These are phyloP conservation scores for Lophius americanus DNA, from an alignment of 2,797 vertebrate genomes.

Conservation along the genomic window DNA sequence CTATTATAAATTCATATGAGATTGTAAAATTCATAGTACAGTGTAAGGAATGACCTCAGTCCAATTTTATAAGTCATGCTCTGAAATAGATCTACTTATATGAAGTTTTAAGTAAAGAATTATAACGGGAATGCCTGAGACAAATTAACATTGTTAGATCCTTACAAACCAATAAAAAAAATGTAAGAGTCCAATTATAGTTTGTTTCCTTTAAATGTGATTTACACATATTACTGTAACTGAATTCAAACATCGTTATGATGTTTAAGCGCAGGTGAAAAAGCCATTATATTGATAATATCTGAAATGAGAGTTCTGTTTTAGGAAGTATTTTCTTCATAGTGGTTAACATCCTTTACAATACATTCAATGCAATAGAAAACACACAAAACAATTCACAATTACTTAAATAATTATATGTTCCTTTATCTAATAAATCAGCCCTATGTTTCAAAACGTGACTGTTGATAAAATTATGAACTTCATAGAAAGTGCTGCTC, in stretches of 20 bases:
- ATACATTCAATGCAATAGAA: conserved; percentile 54
- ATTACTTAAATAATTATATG: conserved; percentile 26
- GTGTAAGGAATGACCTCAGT: conserved; percentile 35
- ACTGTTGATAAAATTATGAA: conserved; percentile 14
- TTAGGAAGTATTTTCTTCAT: conserved; percentile 1
- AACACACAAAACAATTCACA: conserved; percentile 20
- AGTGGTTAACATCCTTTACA: conserved; percentile 22
- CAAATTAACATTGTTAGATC: conserved; percentile 27
- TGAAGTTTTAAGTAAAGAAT: conserved; percentile 21
- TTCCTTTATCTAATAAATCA: conserved; percentile 19
- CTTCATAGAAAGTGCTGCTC: not conserved
- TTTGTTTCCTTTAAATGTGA: not conserved
- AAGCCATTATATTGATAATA: conserved; percentile 13
- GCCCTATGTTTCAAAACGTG: conserved; percentile 20
- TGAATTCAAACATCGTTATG: conserved; percentile 9
- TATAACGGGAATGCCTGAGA: conserved; percentile 30
- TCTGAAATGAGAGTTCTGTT: conserved; percentile 9
- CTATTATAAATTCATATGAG: conserved; percentile 29
- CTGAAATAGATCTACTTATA: conserved; percentile 21
- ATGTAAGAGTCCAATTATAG: not conserved
- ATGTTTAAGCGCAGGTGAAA: conserved; percentile 7
- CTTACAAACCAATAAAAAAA: conserved; percentile 9
- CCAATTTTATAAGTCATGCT: not conserved
- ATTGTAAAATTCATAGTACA: conserved; percentile 65
- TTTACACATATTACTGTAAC: conserved; percentile 12